Percentiles rank a stretch among this genome's conserved stretches.
These are phyloP conservation scores for Labeo calbasu DNA, from an alignment of 2,797 vertebrate species.

Conservation along the genomic window DNA sequence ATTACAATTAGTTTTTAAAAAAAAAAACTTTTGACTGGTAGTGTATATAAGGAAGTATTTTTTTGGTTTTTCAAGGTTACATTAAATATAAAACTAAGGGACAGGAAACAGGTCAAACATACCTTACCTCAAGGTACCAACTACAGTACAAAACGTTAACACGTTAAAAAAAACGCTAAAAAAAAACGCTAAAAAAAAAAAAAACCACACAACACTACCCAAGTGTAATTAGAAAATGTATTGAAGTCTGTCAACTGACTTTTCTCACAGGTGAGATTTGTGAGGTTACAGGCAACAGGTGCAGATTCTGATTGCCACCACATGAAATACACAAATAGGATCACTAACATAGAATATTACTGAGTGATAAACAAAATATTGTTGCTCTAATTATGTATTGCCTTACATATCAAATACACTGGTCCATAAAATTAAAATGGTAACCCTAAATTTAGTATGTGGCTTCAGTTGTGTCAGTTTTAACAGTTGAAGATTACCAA, in stretches of 20 bases:
- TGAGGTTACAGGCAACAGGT: not conserved
- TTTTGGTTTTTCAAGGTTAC: not conserved
- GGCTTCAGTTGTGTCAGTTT: not conserved
- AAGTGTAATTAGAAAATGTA: not conserved
- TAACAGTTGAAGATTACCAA: not conserved
- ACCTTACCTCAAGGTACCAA: not conserved
- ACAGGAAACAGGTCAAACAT: not conserved
- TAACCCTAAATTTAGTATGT: not conserved
- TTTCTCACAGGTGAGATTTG: not conserved
- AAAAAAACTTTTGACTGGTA: too few relatives aligned
- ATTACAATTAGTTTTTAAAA: too few relatives aligned
- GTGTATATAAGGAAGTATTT: not conserved
- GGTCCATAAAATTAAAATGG: not conserved
- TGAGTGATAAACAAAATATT: too few relatives aligned
- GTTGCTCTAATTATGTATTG: not conserved
- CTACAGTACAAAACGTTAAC: not conserved
- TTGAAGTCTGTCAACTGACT: not conserved
- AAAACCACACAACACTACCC: not conserved
- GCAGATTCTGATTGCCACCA: not conserved
- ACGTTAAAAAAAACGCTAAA: not conserved
- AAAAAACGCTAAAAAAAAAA: not conserved
- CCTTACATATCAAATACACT: not conserved
- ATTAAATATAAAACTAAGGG: not conserved
- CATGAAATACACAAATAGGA: not conserved
- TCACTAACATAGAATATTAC: not conserved